phyloP scores from a whole-genome alignment of 2,113 vertebrate genomes.

The Heteronetta atricapilla region DNA sequence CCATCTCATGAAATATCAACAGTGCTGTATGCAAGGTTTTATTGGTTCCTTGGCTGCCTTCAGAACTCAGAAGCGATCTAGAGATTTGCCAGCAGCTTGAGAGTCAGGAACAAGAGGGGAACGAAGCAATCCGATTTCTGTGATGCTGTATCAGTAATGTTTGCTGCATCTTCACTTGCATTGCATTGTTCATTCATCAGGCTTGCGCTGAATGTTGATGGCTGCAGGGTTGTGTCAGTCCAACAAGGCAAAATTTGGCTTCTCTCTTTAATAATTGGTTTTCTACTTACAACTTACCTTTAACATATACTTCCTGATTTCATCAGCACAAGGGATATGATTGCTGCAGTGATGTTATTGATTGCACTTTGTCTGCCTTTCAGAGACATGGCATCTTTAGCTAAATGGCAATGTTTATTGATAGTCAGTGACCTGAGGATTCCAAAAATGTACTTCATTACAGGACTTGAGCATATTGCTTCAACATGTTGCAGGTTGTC shows the following conservation, averaged over 20 bases:
- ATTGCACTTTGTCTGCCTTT: neutral
- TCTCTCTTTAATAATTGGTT: slow-evolving; percentile 10
- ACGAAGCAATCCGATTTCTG: slow-evolving; percentile 16
- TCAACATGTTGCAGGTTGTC: neutral
- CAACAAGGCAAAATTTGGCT: neutral
- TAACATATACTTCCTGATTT: slow-evolving; percentile 9
- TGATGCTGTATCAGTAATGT: slow-evolving; percentile 25
- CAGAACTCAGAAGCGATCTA: neutral
- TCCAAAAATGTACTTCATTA: neutral
- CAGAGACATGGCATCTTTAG: slow-evolving; percentile 11
- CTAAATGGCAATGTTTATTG: neutral
- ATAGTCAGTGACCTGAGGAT: neutral
- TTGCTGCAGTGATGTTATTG: neutral
- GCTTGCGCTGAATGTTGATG: neutral
- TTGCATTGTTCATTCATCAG: neutral
- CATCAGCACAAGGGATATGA: neutral
- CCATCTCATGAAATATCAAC: neutral
- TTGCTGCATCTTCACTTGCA: slow-evolving; percentile 3
- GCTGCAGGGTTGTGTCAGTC: neutral
- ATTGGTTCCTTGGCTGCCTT: neutral
- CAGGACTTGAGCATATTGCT: neutral
- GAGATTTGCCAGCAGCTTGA: neutral
- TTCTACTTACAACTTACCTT: slow-evolving; percentile 12
- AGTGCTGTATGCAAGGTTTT: neutral
- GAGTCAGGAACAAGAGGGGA: neutral